Conservation (phyloP, 2,797 vertebrate species). For the Ptychobarbus kaznakovi region DNA sequence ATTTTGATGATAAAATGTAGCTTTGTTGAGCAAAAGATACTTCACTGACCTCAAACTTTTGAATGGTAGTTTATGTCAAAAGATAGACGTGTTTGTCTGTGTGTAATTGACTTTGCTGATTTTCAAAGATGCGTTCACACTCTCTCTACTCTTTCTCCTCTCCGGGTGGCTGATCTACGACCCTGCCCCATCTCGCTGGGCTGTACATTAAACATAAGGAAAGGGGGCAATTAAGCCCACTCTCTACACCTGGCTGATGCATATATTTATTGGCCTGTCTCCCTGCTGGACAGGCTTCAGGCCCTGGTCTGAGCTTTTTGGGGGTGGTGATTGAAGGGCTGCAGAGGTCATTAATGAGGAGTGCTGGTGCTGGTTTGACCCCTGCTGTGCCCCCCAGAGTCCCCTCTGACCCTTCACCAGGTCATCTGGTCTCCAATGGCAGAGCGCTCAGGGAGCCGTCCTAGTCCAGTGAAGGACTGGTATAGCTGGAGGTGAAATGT, state of each 20-base stretch:
- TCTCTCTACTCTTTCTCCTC: conserved; percentile 34
- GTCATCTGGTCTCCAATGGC: conserved; percentile 43
- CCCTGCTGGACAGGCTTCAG: conserved; percentile 58
- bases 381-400: conserved; percentile 59
- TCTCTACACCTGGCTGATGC: conserved; percentile 79
- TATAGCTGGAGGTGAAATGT: conserved; percentile 54
- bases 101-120: conserved; percentile 52
- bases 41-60: neutral
- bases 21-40: neutral
- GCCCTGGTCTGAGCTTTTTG: conserved; percentile 56
- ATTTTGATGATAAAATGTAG: neutral
- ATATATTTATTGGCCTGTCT: conserved; percentile 76
- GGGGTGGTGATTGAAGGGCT: conserved; percentile 52
- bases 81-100: conserved; percentile 42
- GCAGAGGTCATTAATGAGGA: conserved; percentile 61
- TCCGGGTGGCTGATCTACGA: conserved; percentile 59
- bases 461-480: conserved; percentile 46
- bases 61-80: neutral
- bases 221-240: conserved; percentile 82
- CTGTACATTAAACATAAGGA: conserved; percentile 85
- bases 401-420: conserved; percentile 60
- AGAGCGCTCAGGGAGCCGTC: conserved; percentile 29
- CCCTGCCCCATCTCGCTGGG: conserved; percentile 61
- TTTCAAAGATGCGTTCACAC: conserved; percentile 52
- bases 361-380: conserved; percentile 61